phyloP scores from a whole-genome alignment of 1,140 invertebrate species.

The Hirudo medicinalis region DNA sequence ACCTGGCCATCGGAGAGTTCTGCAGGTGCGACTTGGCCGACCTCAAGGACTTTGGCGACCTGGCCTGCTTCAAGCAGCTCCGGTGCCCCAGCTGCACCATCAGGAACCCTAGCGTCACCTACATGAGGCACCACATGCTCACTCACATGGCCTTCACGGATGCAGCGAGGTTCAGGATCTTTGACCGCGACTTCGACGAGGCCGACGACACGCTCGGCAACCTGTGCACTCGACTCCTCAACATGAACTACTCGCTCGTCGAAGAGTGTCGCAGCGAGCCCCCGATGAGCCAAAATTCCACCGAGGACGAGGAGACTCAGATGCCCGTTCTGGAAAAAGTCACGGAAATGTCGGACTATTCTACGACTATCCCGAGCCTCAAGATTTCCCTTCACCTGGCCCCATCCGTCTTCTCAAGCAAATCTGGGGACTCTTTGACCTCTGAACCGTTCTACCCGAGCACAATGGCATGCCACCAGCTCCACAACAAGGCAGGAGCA shows the following conservation, averaged over 20 bases:
- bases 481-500: no score
- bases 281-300: neutral
- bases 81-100: neutral
- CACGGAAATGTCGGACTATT: neutral
- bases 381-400: neutral
- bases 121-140: slow-evolving; percentile 13
- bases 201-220: slow-evolving; percentile 5
- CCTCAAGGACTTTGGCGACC: neutral
- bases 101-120: neutral
- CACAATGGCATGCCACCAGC: no score
- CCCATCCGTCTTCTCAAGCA: neutral
- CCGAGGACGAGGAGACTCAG: neutral
- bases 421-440: no score
- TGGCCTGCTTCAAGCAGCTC: neutral
- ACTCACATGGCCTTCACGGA: slow-evolving; percentile 13
- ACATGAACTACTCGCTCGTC: slow-evolving; percentile 4
- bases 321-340: slow-evolving; percentile 1
- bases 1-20: neutral
- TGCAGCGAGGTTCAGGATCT: neutral
- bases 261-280: neutral
- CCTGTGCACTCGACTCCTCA: slow-evolving; percentile 12
- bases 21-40: slow-evolving; percentile 14
- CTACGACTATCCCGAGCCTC: neutral
- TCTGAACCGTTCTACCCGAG: no score
- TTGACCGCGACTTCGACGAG: neutral